Conservation (phyloP, 2,797 vertebrate species). For the Lemur catta region DNA sequence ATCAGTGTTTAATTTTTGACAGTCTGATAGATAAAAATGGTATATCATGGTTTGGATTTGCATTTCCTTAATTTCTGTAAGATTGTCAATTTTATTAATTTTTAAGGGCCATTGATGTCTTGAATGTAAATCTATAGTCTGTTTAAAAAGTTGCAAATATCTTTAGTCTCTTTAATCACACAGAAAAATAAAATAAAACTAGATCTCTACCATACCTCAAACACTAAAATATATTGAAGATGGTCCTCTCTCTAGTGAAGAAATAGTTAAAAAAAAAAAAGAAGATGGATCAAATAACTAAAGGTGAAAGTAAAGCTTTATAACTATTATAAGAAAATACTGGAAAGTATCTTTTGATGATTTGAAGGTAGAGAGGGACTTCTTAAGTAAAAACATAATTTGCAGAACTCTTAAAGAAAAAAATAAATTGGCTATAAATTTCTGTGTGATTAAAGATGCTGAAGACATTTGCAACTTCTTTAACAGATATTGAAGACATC, state of each 20-base stretch:
- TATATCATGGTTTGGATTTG: background rate
- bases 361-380: background rate
- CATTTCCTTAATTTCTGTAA: background rate
- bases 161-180: background rate
- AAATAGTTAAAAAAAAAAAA: too few species aligned
- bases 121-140: background rate
- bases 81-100: slow-evolving; percentile 2
- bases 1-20: background rate
- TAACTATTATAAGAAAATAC: background rate
- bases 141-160: background rate
- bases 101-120: background rate
- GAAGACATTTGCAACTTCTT: background rate
- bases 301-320: background rate
- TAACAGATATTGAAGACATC: background rate
- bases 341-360: background rate
- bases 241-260: too few species aligned
- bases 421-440: background rate
- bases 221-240: background rate
- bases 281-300: background rate
- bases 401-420: background rate
- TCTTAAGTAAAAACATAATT: background rate
- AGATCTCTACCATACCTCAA: background rate
- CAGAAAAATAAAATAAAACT: background rate
- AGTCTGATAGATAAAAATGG: background rate
- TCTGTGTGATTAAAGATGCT: background rate